These are phyloP conservation scores for Andrena camellia DNA, from an alignment of 2,888 invertebrate species.

Conservation along the genomic window DNA sequence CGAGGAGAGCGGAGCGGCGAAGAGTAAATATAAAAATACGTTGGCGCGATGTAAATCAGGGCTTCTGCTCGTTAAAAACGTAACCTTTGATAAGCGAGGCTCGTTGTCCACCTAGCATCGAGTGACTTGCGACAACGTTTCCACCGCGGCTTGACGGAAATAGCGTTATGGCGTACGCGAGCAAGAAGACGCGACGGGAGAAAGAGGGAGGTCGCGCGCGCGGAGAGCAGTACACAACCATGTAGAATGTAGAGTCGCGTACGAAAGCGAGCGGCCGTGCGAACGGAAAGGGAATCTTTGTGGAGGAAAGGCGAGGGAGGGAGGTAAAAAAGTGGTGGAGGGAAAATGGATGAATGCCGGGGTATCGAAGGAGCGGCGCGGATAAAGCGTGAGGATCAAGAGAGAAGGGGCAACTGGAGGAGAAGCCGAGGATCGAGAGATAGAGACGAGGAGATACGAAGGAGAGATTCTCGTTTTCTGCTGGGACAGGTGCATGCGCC, in stretches of 20 bases:
- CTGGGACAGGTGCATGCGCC: constrained; percentile 78
- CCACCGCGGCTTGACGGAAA: constrained; percentile 62
- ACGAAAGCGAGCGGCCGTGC: no score
- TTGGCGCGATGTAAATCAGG: neutral
- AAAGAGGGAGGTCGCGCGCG: constrained; percentile 15
- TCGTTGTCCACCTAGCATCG: constrained; percentile 61
- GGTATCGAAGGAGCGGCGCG: constrained; percentile 36
- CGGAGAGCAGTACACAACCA: neutral
- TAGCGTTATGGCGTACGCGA: constrained; percentile 59
- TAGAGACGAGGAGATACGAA: constrained; percentile 53
- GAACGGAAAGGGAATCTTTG: constrained; percentile 7
- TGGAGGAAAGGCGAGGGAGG: constrained; percentile 13
- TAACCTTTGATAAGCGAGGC: constrained; percentile 24
- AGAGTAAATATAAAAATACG: neutral
- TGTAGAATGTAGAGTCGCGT: no score
- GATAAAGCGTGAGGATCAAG: constrained; percentile 21
- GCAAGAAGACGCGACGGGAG: constrained; percentile 23
- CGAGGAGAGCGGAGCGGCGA: neutral
- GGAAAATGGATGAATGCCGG: neutral
- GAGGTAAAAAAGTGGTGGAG: neutral
- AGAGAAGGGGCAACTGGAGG: constrained; percentile 5
- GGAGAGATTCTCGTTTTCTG: constrained; percentile 75
- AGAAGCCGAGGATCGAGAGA: constrained; percentile 37
- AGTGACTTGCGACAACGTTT: constrained; percentile 66
- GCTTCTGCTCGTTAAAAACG: neutral